Evolutionary conservation across 1,140 invertebrate genomes (phyloP).

Genomic region (Apocrypta bakeri): DNA sequence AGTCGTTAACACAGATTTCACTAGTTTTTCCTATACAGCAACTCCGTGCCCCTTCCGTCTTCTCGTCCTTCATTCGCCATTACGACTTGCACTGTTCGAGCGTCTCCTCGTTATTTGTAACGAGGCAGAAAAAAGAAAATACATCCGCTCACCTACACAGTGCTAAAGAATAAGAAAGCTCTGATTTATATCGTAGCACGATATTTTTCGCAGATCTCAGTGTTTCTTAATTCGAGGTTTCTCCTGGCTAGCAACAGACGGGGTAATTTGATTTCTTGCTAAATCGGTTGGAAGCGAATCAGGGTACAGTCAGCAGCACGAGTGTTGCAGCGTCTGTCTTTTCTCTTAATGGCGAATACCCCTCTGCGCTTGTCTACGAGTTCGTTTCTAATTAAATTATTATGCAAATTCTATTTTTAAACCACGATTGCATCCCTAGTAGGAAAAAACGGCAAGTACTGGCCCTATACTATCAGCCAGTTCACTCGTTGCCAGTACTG

Average conservation of each 20-base stretch:
- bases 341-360: not conserved
- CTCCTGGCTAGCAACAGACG: constrained; percentile 60
- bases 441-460: too few relatives aligned
- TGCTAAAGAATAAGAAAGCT: constrained; percentile 63
- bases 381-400: too few relatives aligned
- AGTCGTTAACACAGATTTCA: not conserved
- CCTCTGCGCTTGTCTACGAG: not conserved
- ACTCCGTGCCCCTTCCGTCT: not conserved
- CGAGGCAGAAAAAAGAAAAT: constrained; percentile 56
- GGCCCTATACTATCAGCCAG: too few relatives aligned
- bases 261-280: constrained; percentile 70
- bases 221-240: constrained; percentile 73
- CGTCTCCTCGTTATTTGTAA: constrained; percentile 43
- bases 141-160: constrained; percentile 30
- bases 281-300: constrained; percentile 71
- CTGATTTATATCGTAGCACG: constrained; percentile 70
- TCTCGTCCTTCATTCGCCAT: constrained; percentile 32
- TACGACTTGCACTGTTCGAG: constrained; percentile 9
- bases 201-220: constrained; percentile 73
- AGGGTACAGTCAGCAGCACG: constrained; percentile 66
- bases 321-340: constrained; percentile 57
- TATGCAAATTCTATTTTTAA: too few relatives aligned
- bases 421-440: too few relatives aligned
- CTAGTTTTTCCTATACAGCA: too few relatives aligned
- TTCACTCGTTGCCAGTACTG: too few relatives aligned